Evolutionary conservation across 2,888 invertebrate species (phyloP).

Genomic region (Ethmia dodecea): DNA sequence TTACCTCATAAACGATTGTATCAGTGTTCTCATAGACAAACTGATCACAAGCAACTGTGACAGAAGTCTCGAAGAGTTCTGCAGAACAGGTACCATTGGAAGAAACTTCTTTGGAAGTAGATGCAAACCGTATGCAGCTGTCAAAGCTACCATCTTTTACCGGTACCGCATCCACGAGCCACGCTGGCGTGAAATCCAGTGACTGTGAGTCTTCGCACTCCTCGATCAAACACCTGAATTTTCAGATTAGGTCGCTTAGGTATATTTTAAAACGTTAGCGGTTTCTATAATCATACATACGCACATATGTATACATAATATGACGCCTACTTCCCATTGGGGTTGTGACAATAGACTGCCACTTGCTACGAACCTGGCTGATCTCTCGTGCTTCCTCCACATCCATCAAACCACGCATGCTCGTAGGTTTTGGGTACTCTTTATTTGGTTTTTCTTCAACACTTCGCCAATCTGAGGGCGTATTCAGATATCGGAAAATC

Average conservation of each 20-base stretch:
- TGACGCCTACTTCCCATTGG: neutral
- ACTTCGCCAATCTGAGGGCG: too few species aligned
- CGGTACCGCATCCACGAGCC: constrained; percentile 56
- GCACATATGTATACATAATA: neutral
- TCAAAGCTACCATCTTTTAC: constrained; percentile 36
- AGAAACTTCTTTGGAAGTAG: neutral
- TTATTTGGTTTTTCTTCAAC: too few species aligned
- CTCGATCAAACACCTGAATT: constrained; percentile 30
- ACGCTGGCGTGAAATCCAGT: constrained; percentile 38
- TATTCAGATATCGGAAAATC: too few species aligned
- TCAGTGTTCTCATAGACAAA: constrained; percentile 46
- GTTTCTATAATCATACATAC: neutral
- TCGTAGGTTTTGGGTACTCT: too few species aligned
- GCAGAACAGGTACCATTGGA: constrained; percentile 34
- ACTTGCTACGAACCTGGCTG: too few species aligned
- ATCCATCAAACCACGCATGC: too few species aligned
- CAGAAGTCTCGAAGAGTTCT: constrained; percentile 34
- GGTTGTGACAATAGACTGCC: neutral
- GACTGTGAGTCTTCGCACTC: constrained; percentile 26
- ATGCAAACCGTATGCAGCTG: constrained; percentile 60
- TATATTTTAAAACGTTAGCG: neutral
- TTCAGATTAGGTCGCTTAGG: neutral
- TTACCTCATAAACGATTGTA: constrained; percentile 56
- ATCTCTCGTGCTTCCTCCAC: too few species aligned
- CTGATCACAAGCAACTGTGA: constrained; percentile 31